These are phyloP conservation scores for Ophioderma brevispina DNA, from an alignment of 35 echinoderm and acorn worm species.

Conservation along the genomic window DNA sequence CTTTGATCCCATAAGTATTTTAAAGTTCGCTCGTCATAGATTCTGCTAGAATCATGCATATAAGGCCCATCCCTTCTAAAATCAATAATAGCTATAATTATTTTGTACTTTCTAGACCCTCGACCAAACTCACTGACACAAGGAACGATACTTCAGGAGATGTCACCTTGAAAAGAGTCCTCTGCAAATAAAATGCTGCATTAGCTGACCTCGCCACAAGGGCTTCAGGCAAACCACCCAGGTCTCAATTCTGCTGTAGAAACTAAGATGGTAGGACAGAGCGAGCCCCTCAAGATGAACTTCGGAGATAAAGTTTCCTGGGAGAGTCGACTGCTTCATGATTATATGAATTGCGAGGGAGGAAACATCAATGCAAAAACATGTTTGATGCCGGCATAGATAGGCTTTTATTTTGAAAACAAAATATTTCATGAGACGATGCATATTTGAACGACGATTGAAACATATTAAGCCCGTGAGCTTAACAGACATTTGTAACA, in stretches of 20 bases:
- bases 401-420: no score
- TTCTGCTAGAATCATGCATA: no score
- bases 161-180: conserved; percentile 83
- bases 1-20: no score
- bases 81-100: no score
- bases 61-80: no score
- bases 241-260: conserved; percentile 57
- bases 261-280: conserved; percentile 63
- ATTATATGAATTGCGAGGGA: conserved; percentile 95
- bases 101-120: conserved; percentile 57
- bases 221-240: conserved; percentile 54
- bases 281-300: conserved; percentile 75
- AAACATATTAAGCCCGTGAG: no score
- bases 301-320: conserved; percentile 76
- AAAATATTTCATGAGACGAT: no score
- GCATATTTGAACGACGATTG: no score
- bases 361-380: conserved; percentile 99
- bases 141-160: conserved; percentile 69
- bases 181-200: conserved; percentile 73
- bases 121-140: conserved; percentile 71
- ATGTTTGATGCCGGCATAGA: conserved; percentile 60
- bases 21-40: no score
- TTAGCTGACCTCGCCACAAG: conserved; percentile 67
- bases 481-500: no score
- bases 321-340: conserved; percentile 79